Evolutionary conservation across 2,888 invertebrate species (phyloP).

Genomic region (Meghimatium bilineatum): DNA sequence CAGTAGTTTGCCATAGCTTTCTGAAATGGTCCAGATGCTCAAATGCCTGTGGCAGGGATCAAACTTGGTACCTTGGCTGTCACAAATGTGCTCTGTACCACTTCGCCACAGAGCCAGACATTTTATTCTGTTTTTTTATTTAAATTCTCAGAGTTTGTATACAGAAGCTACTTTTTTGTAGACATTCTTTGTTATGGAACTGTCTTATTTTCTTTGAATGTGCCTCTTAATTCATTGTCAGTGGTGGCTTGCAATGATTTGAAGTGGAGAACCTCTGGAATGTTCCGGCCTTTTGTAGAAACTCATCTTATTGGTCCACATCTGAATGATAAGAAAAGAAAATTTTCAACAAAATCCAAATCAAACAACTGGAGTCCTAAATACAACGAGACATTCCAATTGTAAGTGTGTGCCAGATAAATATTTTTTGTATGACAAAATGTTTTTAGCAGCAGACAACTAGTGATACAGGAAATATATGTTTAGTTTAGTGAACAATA

Average conservation of each 20-base stretch:
- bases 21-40: too few relatives aligned
- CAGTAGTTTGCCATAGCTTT: too few relatives aligned
- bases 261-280: constrained; percentile 96
- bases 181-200: not conserved
- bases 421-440: not conserved
- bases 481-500: too few relatives aligned
- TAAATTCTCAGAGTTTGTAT: not conserved
- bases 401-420: constrained; percentile 85
- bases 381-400: constrained; percentile 99
- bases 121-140: not conserved
- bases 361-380: constrained; percentile 99
- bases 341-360: constrained; percentile 98
- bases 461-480: not conserved
- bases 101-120: too few relatives aligned
- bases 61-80: too few relatives aligned
- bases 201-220: not conserved
- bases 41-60: too few relatives aligned
- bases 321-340: constrained; percentile 96
- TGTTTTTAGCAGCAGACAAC: not conserved
- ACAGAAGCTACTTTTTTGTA: not conserved
- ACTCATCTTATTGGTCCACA: constrained; percentile 98
- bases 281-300: constrained; percentile 99
- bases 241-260: constrained; percentile 98
- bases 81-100: too few relatives aligned
- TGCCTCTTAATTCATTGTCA: constrained; percentile 76